These are phyloP conservation scores for Tolmerus cingulatus DNA, from an alignment of 2,888 invertebrate genomes.

Conservation along the genomic window DNA sequence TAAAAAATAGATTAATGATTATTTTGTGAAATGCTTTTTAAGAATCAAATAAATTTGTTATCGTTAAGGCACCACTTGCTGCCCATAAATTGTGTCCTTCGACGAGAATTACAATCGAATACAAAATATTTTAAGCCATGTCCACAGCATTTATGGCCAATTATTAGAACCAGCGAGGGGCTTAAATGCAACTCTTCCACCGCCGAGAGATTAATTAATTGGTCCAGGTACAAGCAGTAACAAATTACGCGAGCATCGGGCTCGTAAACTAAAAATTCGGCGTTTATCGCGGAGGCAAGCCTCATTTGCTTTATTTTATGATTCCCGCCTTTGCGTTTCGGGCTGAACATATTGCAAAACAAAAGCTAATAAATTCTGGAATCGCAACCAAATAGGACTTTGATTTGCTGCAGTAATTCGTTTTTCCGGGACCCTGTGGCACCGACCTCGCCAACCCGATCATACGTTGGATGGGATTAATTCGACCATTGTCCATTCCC, in stretches of 20 bases:
- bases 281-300: not conserved
- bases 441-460: not conserved
- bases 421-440: not conserved
- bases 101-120: not conserved
- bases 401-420: constrained; percentile 6
- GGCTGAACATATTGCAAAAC: not conserved
- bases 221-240: not conserved
- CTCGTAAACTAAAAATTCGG: not conserved
- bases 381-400: not conserved
- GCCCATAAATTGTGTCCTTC: not conserved
- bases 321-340: not conserved
- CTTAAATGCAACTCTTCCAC: not conserved
- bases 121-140: not conserved
- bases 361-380: constrained; percentile 18
- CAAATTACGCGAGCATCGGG: not conserved
- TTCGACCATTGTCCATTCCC: not conserved
- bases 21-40: not conserved
- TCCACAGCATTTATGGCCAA: not conserved
- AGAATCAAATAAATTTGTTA: not conserved
- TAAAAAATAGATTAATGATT: not conserved
- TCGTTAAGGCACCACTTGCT: not conserved
- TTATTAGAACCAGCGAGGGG: not conserved
- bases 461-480: not conserved
- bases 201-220: not conserved
- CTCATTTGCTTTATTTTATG: constrained; percentile 6